phyloP scores from a whole-genome alignment of 2,113 vertebrate species.

The Lamprologus speciosus region DNA sequence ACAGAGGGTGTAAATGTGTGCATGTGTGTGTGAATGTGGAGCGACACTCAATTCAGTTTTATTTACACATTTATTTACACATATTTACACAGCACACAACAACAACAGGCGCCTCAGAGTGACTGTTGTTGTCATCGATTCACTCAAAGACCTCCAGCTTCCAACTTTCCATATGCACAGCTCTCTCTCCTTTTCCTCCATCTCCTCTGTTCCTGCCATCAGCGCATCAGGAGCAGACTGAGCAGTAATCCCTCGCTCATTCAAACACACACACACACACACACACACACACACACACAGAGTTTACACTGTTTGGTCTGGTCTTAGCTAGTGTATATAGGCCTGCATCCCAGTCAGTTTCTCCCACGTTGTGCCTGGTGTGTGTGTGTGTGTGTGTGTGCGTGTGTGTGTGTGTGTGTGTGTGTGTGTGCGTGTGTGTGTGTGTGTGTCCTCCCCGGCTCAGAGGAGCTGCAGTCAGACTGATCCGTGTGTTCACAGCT shows the following conservation, averaged over 20 bases:
- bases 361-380: not conserved
- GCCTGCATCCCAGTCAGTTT: conserved; percentile 23
- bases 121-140: not conserved
- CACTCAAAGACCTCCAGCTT: not conserved
- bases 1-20: not conserved
- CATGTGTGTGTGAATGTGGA: not conserved
- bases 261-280: not conserved
- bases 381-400: fast-evolving
- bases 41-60: not conserved
- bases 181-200: not conserved
- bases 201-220: not conserved
- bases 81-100: not conserved
- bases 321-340: conserved; percentile 7
- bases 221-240: conserved; percentile 2
- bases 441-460: not conserved
- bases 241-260: not conserved
- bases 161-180: not conserved
- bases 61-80: no score
- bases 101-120: not conserved
- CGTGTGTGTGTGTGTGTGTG: no score
- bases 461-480: not conserved
- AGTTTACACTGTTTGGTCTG: not conserved
- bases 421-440: not conserved
- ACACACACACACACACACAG: no score
- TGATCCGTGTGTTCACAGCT: not conserved